Percentiles rank a stretch among this genome's conserved stretches.
These are phyloP conservation scores for Varanus komodoensis DNA, from an alignment of 2,113 vertebrate genomes.

Conservation along the genomic window DNA sequence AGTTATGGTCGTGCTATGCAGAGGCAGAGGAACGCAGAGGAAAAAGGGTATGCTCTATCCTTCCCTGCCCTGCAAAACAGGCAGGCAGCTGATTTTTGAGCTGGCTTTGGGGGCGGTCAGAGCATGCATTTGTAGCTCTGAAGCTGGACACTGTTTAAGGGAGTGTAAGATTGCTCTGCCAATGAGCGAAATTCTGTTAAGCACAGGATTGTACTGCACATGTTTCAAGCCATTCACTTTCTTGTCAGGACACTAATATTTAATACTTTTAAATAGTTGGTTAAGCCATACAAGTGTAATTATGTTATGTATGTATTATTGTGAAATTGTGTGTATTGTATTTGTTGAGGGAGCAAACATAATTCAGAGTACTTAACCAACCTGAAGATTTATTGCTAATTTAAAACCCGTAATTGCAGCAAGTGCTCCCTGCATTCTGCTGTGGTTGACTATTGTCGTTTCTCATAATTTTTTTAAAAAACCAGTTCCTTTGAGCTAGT, in stretches of 20 bases:
- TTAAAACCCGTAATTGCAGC: neutral
- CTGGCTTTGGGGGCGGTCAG: too few species aligned
- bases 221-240: neutral
- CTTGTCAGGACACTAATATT: neutral
- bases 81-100: too few species aligned
- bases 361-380: neutral
- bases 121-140: too few species aligned
- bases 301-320: neutral
- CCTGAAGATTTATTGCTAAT: neutral
- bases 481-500: slow-evolving; percentile 54
- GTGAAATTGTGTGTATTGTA: neutral
- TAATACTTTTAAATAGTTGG: neutral
- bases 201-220: neutral
- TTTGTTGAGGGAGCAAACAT: neutral
- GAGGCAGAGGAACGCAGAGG: too few species aligned
- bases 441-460: neutral
- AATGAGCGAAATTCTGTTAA: neutral
- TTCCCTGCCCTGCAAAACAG: too few species aligned
- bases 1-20: too few species aligned
- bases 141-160: too few species aligned
- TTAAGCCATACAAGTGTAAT: neutral
- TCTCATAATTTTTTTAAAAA: slow-evolving; percentile 65
- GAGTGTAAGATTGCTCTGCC: neutral
- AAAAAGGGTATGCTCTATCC: too few species aligned
- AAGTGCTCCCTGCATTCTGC: neutral